A percentile compares a stretch with the other conserved stretches of the same genome.
Evolutionary conservation across 1,140 invertebrate genomes (phyloP).

Genomic region (Apis laboriosa): DNA sequence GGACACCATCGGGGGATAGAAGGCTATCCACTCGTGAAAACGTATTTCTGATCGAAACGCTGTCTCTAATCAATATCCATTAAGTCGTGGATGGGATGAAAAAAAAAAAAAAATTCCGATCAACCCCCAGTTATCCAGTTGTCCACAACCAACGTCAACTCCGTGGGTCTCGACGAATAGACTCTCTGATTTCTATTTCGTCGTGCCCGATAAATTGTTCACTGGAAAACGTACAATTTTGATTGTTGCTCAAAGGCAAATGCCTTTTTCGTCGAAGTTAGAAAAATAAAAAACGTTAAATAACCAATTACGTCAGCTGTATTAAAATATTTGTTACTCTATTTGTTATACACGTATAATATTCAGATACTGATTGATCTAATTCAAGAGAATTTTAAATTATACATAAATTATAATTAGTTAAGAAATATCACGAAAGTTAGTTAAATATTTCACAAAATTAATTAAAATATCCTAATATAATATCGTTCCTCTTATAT

Average conservation of each 20-base stretch:
- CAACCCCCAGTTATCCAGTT: conserved; percentile 1
- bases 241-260: neutral
- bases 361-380: too few relatives aligned
- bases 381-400: too few relatives aligned
- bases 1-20: conserved; percentile 10
- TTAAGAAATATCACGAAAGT: too few relatives aligned
- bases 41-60: conserved; percentile 41
- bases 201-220: conserved; percentile 11
- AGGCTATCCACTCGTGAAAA: conserved; percentile 32
- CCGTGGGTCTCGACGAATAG: neutral
- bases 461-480: too few relatives aligned
- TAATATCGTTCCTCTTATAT: too few relatives aligned
- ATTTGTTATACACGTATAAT: too few relatives aligned
- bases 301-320: too few relatives aligned
- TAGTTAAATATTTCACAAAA: too few relatives aligned
- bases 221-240: neutral
- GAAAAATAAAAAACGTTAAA: too few relatives aligned
- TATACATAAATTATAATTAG: too few relatives aligned
- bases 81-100: conserved; percentile 46
- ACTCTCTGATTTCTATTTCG: conserved; percentile 41
- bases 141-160: neutral
- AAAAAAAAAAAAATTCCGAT: conserved; percentile 15
- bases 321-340: too few relatives aligned
- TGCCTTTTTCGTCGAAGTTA: neutral
- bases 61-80: conserved; percentile 69